These are phyloP conservation scores for Poecile atricapillus DNA, from an alignment of 2,113 vertebrate genomes.

Conservation along the genomic window DNA sequence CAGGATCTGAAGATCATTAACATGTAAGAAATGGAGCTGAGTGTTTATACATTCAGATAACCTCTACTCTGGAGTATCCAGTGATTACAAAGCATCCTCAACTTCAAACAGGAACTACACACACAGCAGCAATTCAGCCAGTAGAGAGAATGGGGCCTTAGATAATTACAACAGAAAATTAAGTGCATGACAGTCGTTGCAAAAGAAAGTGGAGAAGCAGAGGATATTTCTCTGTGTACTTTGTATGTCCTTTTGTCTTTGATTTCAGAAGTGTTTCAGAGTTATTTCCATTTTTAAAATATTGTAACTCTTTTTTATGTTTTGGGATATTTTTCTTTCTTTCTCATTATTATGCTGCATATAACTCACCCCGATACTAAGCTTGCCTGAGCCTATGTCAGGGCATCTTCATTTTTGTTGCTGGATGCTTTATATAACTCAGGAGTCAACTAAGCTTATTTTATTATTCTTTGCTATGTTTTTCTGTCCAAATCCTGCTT, in stretches of 20 bases:
- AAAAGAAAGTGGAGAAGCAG: not conserved
- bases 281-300: not conserved
- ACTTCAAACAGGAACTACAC: not conserved
- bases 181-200: not conserved
- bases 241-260: not conserved
- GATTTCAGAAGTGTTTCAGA: not conserved
- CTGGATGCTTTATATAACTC: not conserved
- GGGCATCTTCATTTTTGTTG: not conserved
- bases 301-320: not conserved
- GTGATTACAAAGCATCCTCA: not conserved
- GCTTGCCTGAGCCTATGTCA: not conserved
- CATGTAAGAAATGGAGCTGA: not conserved
- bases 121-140: not conserved
- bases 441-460: not conserved
- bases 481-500: slow-evolving; percentile 14
- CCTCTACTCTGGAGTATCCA: not conserved
- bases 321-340: not conserved
- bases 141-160: not conserved
- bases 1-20: not conserved
- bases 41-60: not conserved
- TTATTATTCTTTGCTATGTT: not conserved
- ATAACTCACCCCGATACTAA: not conserved
- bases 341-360: not conserved
- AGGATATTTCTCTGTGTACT: not conserved
- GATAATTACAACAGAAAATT: not conserved